A percentile compares a stretch with the other conserved stretches of the same genome.
Conservation (phyloP, 2,113 vertebrate genomes). For the Oriolus oriolus region DNA sequence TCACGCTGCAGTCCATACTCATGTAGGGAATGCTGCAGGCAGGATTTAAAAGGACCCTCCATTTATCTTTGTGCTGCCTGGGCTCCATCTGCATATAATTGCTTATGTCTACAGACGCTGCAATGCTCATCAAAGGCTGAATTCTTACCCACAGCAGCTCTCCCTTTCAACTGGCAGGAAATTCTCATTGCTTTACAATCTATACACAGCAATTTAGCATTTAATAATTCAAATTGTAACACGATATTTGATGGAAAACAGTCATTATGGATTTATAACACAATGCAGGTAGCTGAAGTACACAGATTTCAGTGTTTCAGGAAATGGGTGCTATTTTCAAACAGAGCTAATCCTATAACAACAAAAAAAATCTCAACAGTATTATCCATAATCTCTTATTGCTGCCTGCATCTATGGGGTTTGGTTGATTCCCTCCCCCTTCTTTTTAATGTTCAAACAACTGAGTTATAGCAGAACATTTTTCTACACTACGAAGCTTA, state of each 20-base stretch:
- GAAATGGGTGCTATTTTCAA: slow-evolving; percentile 45
- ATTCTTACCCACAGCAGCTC: background rate
- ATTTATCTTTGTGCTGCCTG: slow-evolving; percentile 25
- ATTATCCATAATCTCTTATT: slow-evolving; percentile 35
- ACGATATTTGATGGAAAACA: slow-evolving; percentile 25
- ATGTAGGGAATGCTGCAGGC: background rate
- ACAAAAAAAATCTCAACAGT: background rate
- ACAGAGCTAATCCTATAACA: slow-evolving; percentile 49
- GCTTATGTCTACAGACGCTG: background rate
- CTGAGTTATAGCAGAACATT: slow-evolving; percentile 61
- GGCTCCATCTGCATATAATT: slow-evolving; percentile 45
- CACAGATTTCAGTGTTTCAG: slow-evolving; percentile 31
- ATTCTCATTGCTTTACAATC: slow-evolving; percentile 4
- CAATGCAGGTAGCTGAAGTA: slow-evolving; percentile 47
- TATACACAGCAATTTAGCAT: background rate
- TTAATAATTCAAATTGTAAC: slow-evolving; percentile 53
- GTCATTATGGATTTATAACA: slow-evolving; percentile 52
- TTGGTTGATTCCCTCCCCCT: background rate
- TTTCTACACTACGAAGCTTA: slow-evolving; percentile 28
- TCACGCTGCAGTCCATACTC: background rate
- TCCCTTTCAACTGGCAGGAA: slow-evolving; percentile 21
- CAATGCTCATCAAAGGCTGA: background rate
- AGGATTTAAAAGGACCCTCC: slow-evolving; percentile 23
- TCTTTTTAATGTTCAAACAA: slow-evolving; percentile 20
- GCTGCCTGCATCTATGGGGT: background rate